These are phyloP conservation scores for Caenorhabditis latens DNA, from an alignment of 1,140 invertebrate species.

Conservation along the genomic window DNA sequence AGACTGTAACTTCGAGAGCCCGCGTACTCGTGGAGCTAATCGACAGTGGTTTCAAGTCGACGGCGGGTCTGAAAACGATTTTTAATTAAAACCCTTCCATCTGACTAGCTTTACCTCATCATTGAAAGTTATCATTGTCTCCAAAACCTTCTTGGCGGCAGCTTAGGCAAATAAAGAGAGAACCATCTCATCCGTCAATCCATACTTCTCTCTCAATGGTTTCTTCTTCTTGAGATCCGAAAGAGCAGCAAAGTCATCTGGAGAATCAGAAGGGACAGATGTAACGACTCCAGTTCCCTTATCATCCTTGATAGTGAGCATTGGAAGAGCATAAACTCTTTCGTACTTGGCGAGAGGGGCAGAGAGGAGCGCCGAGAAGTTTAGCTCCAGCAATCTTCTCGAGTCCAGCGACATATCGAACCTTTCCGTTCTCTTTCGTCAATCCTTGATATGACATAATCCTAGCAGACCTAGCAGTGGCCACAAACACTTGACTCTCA, in stretches of 20 bases:
- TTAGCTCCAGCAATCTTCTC: conserved; percentile 78
- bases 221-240: conserved; percentile 94
- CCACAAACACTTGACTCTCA: conserved; percentile 88
- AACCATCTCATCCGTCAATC: conserved; percentile 92
- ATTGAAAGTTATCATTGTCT: conserved; percentile 88
- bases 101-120: conserved; percentile 82
- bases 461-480: conserved; percentile 87
- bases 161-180: conserved; percentile 85
- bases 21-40: conserved; percentile 98
- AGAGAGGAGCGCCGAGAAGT: conserved; percentile 85
- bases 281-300: conserved; percentile 96
- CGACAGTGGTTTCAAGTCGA: conserved; percentile 90
- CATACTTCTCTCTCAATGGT: conserved; percentile 92
- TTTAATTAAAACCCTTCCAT: too few relatives aligned
- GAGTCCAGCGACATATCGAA: conserved; percentile 82
- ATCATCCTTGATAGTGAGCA: conserved; percentile 97
- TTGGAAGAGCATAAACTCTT: conserved; percentile 92
- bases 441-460: conserved; percentile 98
- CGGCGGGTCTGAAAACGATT: conserved; percentile 82
- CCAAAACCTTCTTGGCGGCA: conserved; percentile 83
- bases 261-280: conserved; percentile 97
- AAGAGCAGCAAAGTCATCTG: conserved; percentile 96
- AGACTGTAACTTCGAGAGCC: conserved; percentile 97
- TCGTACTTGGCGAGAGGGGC: conserved; percentile 88
- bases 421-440: conserved; percentile 85